Conservation (phyloP, 2,888 invertebrate species). For the Drosophila leonis region DNA sequence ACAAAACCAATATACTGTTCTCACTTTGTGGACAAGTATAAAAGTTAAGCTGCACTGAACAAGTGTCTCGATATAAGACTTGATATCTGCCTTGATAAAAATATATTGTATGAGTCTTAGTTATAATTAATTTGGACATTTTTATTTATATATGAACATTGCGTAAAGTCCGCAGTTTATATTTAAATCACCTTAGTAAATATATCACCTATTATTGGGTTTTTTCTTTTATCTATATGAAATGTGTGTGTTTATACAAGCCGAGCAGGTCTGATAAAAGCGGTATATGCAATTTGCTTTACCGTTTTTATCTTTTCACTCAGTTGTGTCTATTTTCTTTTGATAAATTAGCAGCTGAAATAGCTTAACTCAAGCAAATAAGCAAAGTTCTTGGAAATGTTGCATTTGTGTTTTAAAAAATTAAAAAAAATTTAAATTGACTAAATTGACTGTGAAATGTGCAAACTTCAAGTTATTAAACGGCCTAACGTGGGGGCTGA, state of each 20-base stretch:
- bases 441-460: slow-evolving; percentile 35
- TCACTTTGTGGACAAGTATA: not conserved
- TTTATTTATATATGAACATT: slow-evolving; percentile 1
- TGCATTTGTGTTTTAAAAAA: not conserved
- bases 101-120: not conserved
- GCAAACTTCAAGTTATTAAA: slow-evolving; percentile 27
- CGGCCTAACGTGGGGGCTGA: slow-evolving; percentile 8
- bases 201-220: slow-evolving; percentile 2
- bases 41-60: not conserved
- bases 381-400: not conserved
- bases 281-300: not conserved
- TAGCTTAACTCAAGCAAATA: not conserved
- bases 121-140: slow-evolving; percentile 5
- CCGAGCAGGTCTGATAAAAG: not conserved
- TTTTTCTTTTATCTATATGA: not conserved
- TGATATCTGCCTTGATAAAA: not conserved
- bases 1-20: not conserved
- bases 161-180: not conserved
- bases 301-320: not conserved
- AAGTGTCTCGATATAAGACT: not conserved
- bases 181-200: not conserved
- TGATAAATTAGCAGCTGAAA: slow-evolving; percentile 2
- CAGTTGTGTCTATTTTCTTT: not conserved
- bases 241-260: not conserved
- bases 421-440: slow-evolving; percentile 2